These are phyloP conservation scores for Pionites leucogaster DNA, from an alignment of 2,113 vertebrate species.

Conservation along the genomic window DNA sequence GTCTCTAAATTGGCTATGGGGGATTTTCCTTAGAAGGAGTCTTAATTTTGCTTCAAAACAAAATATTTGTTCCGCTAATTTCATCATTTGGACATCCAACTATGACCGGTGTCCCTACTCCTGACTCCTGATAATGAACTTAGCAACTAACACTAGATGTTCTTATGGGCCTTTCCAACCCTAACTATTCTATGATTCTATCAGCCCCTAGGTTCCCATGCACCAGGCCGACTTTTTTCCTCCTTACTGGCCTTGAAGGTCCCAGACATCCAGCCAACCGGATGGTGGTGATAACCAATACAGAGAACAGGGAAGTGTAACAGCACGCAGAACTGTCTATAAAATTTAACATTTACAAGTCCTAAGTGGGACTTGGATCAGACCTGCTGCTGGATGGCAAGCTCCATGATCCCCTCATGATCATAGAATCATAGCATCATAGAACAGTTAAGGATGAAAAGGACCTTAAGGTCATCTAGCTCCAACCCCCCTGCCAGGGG, in stretches of 20 bases:
- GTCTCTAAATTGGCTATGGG: not conserved
- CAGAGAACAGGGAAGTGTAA: not conserved
- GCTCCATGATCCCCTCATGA: fast-evolving
- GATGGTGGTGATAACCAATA: not conserved
- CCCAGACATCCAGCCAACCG: fast-evolving
- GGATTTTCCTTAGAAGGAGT: not conserved
- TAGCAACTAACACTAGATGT: not conserved
- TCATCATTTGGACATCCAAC: not conserved
- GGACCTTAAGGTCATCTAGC: too few species aligned
- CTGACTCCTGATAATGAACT: not conserved
- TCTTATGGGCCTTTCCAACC: not conserved
- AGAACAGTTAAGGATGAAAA: too few species aligned
- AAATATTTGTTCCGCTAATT: not conserved
- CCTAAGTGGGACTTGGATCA: not conserved
- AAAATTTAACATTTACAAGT: not conserved
- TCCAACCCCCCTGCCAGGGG: too few species aligned
- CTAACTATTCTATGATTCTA: not conserved
- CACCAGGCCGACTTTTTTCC: not conserved
- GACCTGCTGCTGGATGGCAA: not conserved
- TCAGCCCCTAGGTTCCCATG: not conserved
- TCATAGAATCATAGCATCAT: too few species aligned
- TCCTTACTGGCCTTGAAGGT: not conserved
- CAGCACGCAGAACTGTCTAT: not conserved
- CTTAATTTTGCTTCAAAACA: not conserved
- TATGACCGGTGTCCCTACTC: fast-evolving